Evolutionary conservation across 2,113 vertebrate genomes (phyloP), one percentile per base, ranked within the genome.

Genomic region (Puffinus mauretanicus): DNA sequence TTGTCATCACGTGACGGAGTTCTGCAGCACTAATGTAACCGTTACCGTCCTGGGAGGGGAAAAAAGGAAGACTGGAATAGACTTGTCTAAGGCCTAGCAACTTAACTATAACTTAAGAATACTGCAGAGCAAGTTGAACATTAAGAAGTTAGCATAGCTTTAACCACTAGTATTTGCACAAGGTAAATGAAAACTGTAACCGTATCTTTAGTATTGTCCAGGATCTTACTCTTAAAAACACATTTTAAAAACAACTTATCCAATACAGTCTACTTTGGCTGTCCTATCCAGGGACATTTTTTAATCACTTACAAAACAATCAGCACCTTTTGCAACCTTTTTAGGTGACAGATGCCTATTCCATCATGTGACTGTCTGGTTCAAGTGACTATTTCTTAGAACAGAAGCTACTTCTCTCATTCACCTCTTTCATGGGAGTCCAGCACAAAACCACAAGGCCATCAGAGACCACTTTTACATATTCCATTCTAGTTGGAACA

Each of bases 1-100:
- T 99, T 98, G 99, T 99, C 99, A 99, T 99, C 98, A 99, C 99
- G 81, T 99, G 99, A 95, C 99, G 99, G 97, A 99, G 98, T 95
- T 99, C 99, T 97, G 99, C 99, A 98, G 99, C 99, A 97, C 99
- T 99, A 97, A 99, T 99, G 97, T 99, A 99, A 60, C 99, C 99
- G 26, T 99, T 99, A 32, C 99, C 99, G 95, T 99, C 99, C 99
- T 99, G 90, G 26, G 4, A 94, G 17, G 52, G 47, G 27, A 32
- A 60, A 84, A 62, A 67, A 38, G 26, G 8, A 54, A 57, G 36
- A 75, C 42, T 93, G 52, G 78, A 72, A 80, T 12, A 80, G 46
- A 75, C 20, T 70, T 46, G 66, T 22, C 52, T 40, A n/a, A 66
- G 32, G 87, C 58, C 65, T 29, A 81, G 11, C 7, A 2, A 88